These are phyloP conservation scores for Drosophila paramelanica DNA, from an alignment of 2,888 invertebrate species.

Conservation along the genomic window DNA sequence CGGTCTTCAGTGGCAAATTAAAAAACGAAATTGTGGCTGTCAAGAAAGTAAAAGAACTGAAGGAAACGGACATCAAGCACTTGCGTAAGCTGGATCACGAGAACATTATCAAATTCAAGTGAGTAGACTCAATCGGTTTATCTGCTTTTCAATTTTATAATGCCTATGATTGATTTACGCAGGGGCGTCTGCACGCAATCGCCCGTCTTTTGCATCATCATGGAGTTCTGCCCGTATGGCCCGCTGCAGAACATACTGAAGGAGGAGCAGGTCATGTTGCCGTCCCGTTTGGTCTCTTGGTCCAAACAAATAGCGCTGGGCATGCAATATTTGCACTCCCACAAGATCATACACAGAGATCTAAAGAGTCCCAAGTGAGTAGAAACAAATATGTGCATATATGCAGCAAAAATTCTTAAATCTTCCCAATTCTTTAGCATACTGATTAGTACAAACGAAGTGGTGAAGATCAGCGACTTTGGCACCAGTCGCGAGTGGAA, in stretches of 20 bases:
- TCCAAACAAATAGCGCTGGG: conserved; percentile 97
- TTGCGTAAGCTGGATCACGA: conserved; percentile 96
- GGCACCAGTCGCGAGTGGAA: conserved; percentile 98
- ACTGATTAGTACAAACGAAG: conserved; percentile 91
- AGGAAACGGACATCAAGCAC: conserved; percentile 97
- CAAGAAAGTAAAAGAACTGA: conserved; percentile 96
- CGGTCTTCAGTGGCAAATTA: conserved; percentile 95
- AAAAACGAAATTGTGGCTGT: conserved; percentile 95
- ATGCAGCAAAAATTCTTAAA: not conserved
- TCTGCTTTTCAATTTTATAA: not conserved
- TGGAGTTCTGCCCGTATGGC: conserved; percentile 99
- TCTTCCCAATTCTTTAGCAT: conserved; percentile 87
- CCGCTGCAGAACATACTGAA: conserved; percentile 96
- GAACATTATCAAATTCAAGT: conserved; percentile 93
- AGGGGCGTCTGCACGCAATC: conserved; percentile 97
- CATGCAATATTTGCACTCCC: conserved; percentile 97
- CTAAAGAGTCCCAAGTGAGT: conserved; percentile 99
- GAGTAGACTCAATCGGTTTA: conserved; percentile 48
- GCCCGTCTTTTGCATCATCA: conserved; percentile 97
- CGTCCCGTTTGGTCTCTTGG: conserved; percentile 95
- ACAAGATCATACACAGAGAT: conserved; percentile 99
- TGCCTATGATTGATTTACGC: conserved; percentile 63
- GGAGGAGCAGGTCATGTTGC: conserved; percentile 93
- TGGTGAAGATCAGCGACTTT: conserved; percentile 98
- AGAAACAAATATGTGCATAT: not conserved